These are phyloP conservation scores for Julus scanicus DNA, from an alignment of 2,888 invertebrate genomes.

Conservation along the genomic window DNA sequence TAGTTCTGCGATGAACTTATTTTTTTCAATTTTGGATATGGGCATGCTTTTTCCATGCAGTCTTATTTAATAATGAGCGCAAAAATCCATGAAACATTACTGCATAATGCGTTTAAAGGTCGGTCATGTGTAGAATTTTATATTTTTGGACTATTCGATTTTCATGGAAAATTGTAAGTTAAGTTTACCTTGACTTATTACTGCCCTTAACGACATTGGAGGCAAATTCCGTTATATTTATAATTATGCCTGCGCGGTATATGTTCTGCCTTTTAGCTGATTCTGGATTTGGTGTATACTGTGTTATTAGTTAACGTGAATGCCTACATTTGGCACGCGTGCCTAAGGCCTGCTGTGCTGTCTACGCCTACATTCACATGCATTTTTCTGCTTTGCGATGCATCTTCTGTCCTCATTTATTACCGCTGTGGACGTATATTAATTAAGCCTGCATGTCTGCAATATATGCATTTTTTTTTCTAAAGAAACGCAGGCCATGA, in stretches of 20 bases:
- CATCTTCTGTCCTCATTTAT: background rate
- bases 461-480: conserved; percentile 16
- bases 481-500: conserved; percentile 12
- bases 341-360: background rate
- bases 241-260: background rate
- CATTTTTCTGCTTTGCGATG: background rate
- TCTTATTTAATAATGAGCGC: background rate
- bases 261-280: background rate
- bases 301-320: background rate
- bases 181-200: background rate
- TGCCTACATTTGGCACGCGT: background rate
- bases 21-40: background rate
- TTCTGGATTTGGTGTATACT: background rate
- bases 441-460: conserved; percentile 30
- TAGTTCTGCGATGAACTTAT: background rate
- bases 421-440: background rate
- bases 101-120: background rate
- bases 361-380: conserved; percentile 10
- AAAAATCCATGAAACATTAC: background rate
- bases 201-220: background rate
- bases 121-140: background rate
- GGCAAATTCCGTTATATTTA: background rate
- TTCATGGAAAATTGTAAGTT: background rate
- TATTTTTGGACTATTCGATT: background rate
- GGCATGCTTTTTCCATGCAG: background rate